Base-by-base conservation (phyloP, 2,797 vertebrate genomes). In the Aselliscus stoliczkanus region DNA sequence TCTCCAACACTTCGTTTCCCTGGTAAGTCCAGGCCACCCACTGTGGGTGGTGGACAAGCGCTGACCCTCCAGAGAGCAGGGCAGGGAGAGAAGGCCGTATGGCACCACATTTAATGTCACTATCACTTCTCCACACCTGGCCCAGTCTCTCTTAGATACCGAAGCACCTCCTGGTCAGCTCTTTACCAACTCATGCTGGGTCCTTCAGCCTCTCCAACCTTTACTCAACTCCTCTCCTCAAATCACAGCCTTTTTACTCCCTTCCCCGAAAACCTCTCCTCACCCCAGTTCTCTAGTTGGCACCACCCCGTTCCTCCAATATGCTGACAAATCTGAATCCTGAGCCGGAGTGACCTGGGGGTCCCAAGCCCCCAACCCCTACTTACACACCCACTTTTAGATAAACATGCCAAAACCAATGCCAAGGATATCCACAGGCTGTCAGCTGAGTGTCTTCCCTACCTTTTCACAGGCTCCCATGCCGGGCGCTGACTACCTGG, bases 1-100 rank as follows among this genome's bases (percentile, higher is more conserved):
- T 23, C n/a, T 2, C 0, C 0, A 29, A 8, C 2, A 3, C 42
- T 23, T 1, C 0, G 56, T 42, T 47, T 47, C 39, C 64, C 64
- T 52, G 67, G n/a, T 21, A 25, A 58, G 56, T 20, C 7, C 58
- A 39, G 77, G 15, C 17, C 70, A 14, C 39, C 6, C 15, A 17
- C 34, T 4, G 1, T 0, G 10, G 37, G 6, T 0, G 52, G 18
- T 4, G 34, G 85, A 54, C 42, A 82, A 67, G 18, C 62, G 14
- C 0, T 27, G 14, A 12, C 11, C 39, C 50, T 42, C 72, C 73
- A 65, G 87, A 44, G 56, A 64, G 92, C 27, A 2, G 4, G 58
- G 62, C 39, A 47, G 17, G 31, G 27, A 7, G 50, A 88, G 17
- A 31, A 47, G 73, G 82, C 27, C 27, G 10, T 50, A n/a, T 0